phyloP scores from a whole-genome alignment of 2,888 invertebrate genomes.

The Chesias legatella region DNA sequence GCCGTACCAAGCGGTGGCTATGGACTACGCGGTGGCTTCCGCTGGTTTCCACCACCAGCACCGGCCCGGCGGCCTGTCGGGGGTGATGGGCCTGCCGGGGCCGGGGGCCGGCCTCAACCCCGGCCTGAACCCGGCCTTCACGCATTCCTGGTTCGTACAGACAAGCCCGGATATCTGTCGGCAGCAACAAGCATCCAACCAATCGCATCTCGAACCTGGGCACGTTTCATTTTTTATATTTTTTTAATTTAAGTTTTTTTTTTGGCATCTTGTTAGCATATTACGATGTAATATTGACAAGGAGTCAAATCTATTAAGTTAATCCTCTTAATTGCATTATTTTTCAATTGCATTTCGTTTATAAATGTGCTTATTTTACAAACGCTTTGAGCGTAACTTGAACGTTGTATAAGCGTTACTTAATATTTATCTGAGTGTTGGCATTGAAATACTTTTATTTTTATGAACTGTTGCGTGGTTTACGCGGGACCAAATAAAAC shows the following conservation, averaged over 20 bases:
- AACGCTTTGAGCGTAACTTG: constrained; percentile 42
- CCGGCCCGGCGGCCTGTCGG: constrained; percentile 75
- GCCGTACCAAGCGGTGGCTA: constrained; percentile 93
- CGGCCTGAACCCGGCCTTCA: constrained; percentile 87
- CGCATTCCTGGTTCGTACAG: constrained; percentile 96
- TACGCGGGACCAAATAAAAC: constrained; percentile 36
- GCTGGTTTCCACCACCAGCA: constrained; percentile 77
- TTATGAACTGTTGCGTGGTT: constrained; percentile 18
- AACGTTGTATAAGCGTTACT: constrained; percentile 34
- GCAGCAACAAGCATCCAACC: constrained; percentile 87
- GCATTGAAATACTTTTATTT: constrained; percentile 36
- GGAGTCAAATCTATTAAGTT: constrained; percentile 20
- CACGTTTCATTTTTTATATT: constrained; percentile 85
- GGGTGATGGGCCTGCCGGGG: constrained; percentile 80
- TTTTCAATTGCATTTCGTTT: constrained; percentile 25
- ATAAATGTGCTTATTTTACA: constrained; percentile 42
- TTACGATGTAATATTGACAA: constrained; percentile 27
- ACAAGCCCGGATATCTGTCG: constrained; percentile 94
- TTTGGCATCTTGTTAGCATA: constrained; percentile 37
- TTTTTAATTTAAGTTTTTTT: constrained; percentile 64
- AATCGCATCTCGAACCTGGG: constrained; percentile 95
- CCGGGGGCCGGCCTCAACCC: constrained; percentile 74
- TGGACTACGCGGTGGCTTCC: constrained; percentile 87
- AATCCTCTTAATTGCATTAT: constrained; percentile 20
- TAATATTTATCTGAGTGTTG: constrained; percentile 21